These are phyloP conservation scores for Stenchaetothrips biformis DNA, from an alignment of 2,888 invertebrate genomes.

Conservation along the genomic window DNA sequence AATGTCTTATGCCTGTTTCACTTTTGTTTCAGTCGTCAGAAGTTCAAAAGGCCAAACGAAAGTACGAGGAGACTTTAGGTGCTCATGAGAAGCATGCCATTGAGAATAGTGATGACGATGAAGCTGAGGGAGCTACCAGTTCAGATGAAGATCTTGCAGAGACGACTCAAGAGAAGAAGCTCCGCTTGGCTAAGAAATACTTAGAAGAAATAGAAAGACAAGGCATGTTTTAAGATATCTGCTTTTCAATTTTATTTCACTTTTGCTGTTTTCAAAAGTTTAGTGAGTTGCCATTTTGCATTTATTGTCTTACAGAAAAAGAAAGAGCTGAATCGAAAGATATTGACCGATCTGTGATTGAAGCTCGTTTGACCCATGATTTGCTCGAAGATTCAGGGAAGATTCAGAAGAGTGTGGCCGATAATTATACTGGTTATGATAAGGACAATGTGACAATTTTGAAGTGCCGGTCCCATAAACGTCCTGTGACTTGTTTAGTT, in stretches of 20 bases:
- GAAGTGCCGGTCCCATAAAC: constrained; percentile 71
- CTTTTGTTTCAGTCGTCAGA: constrained; percentile 16
- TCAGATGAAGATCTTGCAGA: constrained; percentile 49
- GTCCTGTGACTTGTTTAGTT: constrained; percentile 74
- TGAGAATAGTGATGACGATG: constrained; percentile 38
- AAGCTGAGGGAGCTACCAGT: constrained; percentile 28
- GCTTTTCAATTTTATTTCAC: constrained; percentile 6
- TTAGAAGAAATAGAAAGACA: constrained; percentile 79
- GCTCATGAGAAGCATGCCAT: constrained; percentile 55
- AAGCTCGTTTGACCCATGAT: constrained; percentile 75
- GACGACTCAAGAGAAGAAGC: constrained; percentile 84
- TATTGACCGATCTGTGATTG: constrained; percentile 59
- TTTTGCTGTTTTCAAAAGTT: constrained; percentile 23
- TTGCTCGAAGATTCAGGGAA: constrained; percentile 81
- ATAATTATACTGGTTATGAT: constrained; percentile 46
- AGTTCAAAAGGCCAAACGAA: constrained; percentile 32
- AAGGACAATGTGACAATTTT: constrained; percentile 50
- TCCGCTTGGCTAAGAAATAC: constrained; percentile 85
- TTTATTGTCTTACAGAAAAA: constrained; percentile 50
- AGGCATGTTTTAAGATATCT: constrained; percentile 40
- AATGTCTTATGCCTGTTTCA: background rate
- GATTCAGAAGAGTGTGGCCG: constrained; percentile 69
- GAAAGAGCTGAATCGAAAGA: constrained; percentile 61
- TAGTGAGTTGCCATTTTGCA: constrained; percentile 10
- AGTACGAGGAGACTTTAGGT: constrained; percentile 45